Evolutionary conservation across 2,797 vertebrate species (phyloP).

Genomic region (Acanthornis magna): DNA sequence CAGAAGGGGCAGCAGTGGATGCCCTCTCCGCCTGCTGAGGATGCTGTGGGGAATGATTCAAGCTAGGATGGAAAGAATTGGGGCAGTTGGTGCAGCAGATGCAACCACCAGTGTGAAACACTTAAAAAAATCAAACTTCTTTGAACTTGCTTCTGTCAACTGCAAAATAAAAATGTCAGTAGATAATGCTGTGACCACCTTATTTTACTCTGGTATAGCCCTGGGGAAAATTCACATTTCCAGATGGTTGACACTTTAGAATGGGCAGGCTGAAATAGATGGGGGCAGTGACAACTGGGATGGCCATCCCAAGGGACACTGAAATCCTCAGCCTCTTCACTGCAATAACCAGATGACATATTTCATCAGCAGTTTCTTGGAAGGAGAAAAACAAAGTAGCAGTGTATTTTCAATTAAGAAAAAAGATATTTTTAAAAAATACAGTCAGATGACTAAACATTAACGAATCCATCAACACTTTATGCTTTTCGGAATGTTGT

Average conservation of each 20-base stretch:
- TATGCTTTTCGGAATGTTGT: rapidly evolving
- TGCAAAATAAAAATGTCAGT: background rate
- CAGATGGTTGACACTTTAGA: background rate
- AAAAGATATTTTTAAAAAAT: background rate
- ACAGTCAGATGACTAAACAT: background rate
- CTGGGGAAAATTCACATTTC: background rate
- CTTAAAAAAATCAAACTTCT: background rate
- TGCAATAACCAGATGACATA: background rate
- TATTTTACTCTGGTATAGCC: background rate
- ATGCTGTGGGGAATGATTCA: background rate
- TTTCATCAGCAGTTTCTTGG: constrained; percentile 19
- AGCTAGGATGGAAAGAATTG: rapidly evolving
- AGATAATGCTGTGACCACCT: background rate
- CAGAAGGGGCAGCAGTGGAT: background rate
- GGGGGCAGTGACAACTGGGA: background rate
- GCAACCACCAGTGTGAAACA: background rate
- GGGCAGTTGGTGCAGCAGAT: background rate
- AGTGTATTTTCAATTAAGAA: background rate
- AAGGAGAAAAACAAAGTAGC: background rate
- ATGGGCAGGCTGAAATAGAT: background rate
- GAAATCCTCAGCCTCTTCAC: background rate
- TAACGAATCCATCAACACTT: constrained; percentile 1
- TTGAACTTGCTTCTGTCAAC: background rate
- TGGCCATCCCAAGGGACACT: background rate
- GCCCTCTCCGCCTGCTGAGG: background rate